These are phyloP conservation scores for Polydrusus cervinus DNA, from an alignment of 2,888 invertebrate species.

Conservation along the genomic window DNA sequence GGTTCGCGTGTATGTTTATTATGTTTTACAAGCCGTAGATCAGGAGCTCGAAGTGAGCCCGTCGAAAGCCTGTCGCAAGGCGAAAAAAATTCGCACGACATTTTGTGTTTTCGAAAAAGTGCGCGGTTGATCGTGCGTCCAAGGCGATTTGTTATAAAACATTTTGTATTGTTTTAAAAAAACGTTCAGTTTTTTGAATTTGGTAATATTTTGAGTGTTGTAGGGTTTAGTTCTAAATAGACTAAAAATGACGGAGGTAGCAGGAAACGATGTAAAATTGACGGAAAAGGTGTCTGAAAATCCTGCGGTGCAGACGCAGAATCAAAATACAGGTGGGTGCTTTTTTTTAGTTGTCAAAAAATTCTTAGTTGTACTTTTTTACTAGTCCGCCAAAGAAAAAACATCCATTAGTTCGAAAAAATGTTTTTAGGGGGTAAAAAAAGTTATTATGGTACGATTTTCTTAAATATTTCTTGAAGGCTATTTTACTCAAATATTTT, in stretches of 20 bases:
- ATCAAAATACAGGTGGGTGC: slow-evolving; percentile 47
- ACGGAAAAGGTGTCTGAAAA: slow-evolving; percentile 33
- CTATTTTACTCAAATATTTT: too few species aligned
- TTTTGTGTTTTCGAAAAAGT: slow-evolving; percentile 10
- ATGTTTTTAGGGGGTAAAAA: too few species aligned
- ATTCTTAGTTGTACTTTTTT: too few species aligned
- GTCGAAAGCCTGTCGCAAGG: not conserved
- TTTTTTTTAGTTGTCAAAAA: not conserved
- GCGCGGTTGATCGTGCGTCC: not conserved
- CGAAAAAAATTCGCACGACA: not conserved
- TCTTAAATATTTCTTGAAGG: too few species aligned
- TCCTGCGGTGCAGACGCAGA: slow-evolving; percentile 36
- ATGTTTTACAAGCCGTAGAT: slow-evolving; percentile 12
- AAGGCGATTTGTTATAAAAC: not conserved
- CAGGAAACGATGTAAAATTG: slow-evolving; percentile 40
- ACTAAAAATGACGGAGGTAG: slow-evolving; percentile 52
- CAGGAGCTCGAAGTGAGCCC: not conserved
- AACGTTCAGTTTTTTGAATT: not conserved
- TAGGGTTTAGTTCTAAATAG: not conserved
- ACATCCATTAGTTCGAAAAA: too few species aligned
- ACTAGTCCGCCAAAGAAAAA: too few species aligned
- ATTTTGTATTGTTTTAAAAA: not conserved
- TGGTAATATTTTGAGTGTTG: not conserved
- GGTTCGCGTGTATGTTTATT: slow-evolving; percentile 26
- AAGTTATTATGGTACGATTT: too few species aligned